A percentile compares a stretch with the other conserved stretches of the same genome.
phyloP scores from a whole-genome alignment of 2,113 vertebrate genomes.

The Gadus chalcogrammus region DNA sequence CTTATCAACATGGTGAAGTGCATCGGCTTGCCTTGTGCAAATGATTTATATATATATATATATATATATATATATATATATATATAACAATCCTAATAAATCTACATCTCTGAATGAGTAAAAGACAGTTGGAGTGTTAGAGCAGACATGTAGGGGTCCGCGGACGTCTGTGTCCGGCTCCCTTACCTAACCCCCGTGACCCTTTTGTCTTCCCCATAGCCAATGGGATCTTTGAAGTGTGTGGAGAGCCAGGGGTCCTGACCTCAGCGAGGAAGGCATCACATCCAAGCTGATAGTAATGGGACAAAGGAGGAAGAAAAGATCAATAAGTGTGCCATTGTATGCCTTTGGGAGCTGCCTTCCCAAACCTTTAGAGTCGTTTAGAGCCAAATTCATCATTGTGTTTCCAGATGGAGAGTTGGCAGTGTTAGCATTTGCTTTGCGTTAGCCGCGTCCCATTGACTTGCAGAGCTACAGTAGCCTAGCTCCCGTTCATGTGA shows the following conservation, averaged over 20 bases:
- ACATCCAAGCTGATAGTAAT: constrained; percentile 62
- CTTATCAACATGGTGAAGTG: no score
- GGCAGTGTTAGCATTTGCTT: no score
- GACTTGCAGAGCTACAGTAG: no score
- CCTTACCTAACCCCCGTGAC: constrained; percentile 39
- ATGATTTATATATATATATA: no score
- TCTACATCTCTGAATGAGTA: no score
- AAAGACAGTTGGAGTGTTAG: constrained; percentile 30
- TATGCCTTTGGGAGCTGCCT: no score
- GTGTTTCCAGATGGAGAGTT: no score
- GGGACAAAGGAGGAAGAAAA: constrained; percentile 65
- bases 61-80: not conserved
- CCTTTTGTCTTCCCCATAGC: constrained; percentile 49
- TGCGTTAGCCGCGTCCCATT: no score
- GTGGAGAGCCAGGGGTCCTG: constrained; percentile 28
- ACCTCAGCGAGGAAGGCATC: constrained; percentile 39
- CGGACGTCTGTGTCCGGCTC: constrained; percentile 15
- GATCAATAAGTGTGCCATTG: constrained; percentile 51
- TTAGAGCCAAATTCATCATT: no score
- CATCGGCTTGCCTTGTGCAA: no score
- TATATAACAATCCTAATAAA: not conserved
- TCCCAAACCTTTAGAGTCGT: not conserved
- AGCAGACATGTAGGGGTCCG: constrained; percentile 36
- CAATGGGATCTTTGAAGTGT: constrained; percentile 71
- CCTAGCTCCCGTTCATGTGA: no score